These are phyloP conservation scores for Mormoops blainvillei DNA, from an alignment of 2,113 vertebrate genomes.

Conservation along the genomic window DNA sequence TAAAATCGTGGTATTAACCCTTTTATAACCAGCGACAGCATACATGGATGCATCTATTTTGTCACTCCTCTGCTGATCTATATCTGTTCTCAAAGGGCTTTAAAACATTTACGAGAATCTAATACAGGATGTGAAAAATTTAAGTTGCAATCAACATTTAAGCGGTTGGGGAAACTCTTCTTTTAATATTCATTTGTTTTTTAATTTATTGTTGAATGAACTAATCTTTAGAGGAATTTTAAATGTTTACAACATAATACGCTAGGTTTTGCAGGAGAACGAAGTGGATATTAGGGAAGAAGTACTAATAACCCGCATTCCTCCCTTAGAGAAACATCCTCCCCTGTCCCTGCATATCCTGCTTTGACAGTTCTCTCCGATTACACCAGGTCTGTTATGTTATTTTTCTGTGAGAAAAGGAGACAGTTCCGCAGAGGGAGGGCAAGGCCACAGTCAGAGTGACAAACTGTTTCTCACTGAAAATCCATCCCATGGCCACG, in stretches of 20 bases:
- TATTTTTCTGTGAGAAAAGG: background rate
- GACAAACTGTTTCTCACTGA: background rate
- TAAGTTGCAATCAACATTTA: background rate
- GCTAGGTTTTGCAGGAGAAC: background rate
- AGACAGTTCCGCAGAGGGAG: background rate
- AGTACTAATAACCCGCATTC: background rate
- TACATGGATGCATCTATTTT: accelerated
- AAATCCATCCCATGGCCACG: background rate
- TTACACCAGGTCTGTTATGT: background rate
- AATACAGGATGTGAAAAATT: background rate
- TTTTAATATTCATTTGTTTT: background rate
- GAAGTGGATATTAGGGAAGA: background rate
- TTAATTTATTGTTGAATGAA: background rate
- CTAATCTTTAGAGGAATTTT: background rate
- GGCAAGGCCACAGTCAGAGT: background rate
- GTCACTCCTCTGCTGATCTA: background rate
- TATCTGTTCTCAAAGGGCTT: background rate
- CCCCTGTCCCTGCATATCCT: background rate
- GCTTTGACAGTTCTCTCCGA: background rate
- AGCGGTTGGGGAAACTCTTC: background rate
- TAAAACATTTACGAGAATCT: background rate
- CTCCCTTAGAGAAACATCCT: background rate
- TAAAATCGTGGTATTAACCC: background rate
- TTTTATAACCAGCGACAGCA: background rate
- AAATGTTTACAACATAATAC: background rate